Percentiles rank a stretch among this genome's conserved stretches.
Conservation (phyloP, 2,888 invertebrate species). For the Cataglyphis altisquamis region DNA sequence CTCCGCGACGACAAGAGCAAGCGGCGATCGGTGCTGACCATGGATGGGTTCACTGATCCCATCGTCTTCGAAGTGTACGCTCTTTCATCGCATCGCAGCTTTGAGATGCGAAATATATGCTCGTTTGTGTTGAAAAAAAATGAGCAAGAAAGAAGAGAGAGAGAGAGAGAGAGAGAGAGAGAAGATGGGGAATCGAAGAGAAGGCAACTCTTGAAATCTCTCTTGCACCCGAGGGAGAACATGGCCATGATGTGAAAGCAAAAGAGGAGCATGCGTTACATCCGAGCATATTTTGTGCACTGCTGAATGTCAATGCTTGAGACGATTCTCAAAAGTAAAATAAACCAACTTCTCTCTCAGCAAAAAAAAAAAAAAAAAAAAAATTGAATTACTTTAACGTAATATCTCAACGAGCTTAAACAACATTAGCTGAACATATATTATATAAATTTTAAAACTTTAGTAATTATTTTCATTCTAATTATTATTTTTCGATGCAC, state of each 20-base stretch:
- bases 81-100: conserved; percentile 46
- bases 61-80: conserved; percentile 62
- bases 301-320: conserved; percentile 69
- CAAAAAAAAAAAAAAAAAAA: neutral
- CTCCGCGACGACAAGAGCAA: conserved; percentile 60
- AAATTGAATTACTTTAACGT: neutral
- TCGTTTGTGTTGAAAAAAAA: conserved; percentile 47
- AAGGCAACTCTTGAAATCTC: conserved; percentile 47
- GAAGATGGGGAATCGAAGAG: conserved; percentile 22
- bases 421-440: neutral
- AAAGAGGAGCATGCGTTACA: conserved; percentile 70
- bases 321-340: conserved; percentile 35
- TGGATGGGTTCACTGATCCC: conserved; percentile 78
- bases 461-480: neutral
- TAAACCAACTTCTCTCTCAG: neutral
- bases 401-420: neutral
- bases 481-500: neutral
- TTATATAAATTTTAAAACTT: neutral
- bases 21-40: conserved; percentile 69
- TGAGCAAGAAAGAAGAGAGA: conserved; percentile 7
- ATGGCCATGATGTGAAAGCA: conserved; percentile 73
- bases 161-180: neutral
- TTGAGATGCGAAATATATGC: conserved; percentile 43
- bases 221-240: conserved; percentile 62
- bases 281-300: conserved; percentile 59